Base-by-base conservation (phyloP, 1,140 invertebrate species). In the Drosophila nigrodunni region DNA sequence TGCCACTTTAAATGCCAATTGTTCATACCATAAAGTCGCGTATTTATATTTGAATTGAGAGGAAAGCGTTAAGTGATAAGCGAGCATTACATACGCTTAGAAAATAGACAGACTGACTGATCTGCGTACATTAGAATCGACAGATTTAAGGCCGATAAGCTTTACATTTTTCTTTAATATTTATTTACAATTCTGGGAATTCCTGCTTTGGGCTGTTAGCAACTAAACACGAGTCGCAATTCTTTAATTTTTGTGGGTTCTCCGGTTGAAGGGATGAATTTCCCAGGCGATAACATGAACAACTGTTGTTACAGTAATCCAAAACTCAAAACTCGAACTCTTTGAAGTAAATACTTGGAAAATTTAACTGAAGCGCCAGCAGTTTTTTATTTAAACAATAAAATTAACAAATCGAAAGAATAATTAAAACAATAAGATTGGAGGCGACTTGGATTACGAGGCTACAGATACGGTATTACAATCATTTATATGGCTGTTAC, bases 251-350 rank as follows among this genome's bases (percentile, higher is more conserved):
- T 7, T 49, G 10, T 37, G 50, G 41, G 6, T 30, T 30, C 11
- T 43, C 41, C 41, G n/a, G 7, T 13, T 43, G 0, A 13, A 13
- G 41, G 37, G n/a, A 25, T 52, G 34, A 13, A 35, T 74, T 74
- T 69, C 71, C 57, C 71, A 74, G 65, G 57, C 71, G 49, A 54
- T 25, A 69, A 74, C 71, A 61, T 69, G n/a, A 55, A 60, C 10
- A 46, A 18, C 49, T 68, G 39, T 73, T 50, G 47, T 61, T 52
- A 61, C 57, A 49, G 71, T 74, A 74, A 74, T 61, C 13, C 10
- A n/a, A 74, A 52, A 44, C 65, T n/a, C 61, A 13, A 47, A 6
- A 47, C 15, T 21, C n/a, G 34, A 4, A 30, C 25, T 30, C 25
- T 4, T 30, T 52, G 11, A 39, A 43, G 52, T 35, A 73, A 67